phyloP scores from a whole-genome alignment of 2,888 invertebrate genomes.

The Yponomeuta sedellus region DNA sequence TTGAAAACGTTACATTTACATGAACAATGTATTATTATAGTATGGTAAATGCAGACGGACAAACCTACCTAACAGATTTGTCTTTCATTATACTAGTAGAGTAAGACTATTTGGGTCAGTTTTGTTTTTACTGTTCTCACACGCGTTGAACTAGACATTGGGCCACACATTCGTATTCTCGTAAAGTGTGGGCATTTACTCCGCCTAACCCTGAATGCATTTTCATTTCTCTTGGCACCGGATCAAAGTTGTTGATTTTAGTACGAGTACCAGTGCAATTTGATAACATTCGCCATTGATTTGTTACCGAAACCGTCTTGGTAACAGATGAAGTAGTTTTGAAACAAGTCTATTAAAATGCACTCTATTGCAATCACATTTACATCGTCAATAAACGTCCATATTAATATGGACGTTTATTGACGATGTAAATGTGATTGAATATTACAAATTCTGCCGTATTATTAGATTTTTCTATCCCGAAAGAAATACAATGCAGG shows the following conservation, averaged over 20 bases:
- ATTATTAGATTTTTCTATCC: too few relatives aligned
- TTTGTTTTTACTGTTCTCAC: constrained; percentile 30
- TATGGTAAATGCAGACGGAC: not conserved
- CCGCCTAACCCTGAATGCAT: constrained; percentile 9
- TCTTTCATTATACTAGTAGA: not conserved
- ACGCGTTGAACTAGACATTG: constrained; percentile 66
- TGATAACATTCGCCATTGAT: not conserved
- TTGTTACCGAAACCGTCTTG: constrained; percentile 2
- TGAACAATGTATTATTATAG: not conserved
- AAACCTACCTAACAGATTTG: not conserved
- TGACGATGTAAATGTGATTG: not conserved
- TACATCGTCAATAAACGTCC: not conserved
- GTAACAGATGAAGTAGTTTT: not conserved
- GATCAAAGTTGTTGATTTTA: not conserved
- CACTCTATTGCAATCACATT: not conserved
- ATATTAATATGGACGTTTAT: not conserved
- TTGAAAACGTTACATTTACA: too few relatives aligned
- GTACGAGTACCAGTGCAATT: not conserved
- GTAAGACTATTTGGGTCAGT: constrained; percentile 26
- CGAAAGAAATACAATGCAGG: too few relatives aligned
- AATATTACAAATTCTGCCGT: too few relatives aligned
- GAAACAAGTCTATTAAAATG: not conserved
- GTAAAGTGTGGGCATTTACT: constrained; percentile 19
- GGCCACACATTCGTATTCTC: constrained; percentile 18
- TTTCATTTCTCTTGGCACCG: constrained; percentile 12